phyloP scores from a whole-genome alignment of 2,797 vertebrate species.

The Chaetophractus vellerosus region DNA sequence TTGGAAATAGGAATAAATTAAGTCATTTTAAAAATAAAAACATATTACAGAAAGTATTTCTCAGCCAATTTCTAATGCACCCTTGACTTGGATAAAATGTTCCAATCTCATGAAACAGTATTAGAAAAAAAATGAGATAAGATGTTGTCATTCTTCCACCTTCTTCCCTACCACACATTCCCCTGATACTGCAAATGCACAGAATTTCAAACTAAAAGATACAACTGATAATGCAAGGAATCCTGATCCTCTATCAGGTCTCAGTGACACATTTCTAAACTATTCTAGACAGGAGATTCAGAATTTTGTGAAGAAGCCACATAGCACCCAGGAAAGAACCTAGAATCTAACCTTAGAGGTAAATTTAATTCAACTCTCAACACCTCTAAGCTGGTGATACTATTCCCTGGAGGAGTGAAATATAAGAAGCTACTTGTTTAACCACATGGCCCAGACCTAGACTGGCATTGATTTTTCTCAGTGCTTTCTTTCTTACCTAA shows the following conservation, averaged over 20 bases:
- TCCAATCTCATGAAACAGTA: neutral
- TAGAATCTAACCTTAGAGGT: neutral
- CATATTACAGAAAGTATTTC: neutral
- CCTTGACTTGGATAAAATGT: conserved; percentile 27
- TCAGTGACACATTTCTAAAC: neutral
- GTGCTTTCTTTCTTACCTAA: conserved; percentile 47
- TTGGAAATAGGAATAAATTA: conserved; percentile 26
- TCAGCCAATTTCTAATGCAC: conserved; percentile 38
- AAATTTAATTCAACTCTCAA: neutral
- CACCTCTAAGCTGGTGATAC: neutral
- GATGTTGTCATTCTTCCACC: neutral
- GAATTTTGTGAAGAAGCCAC: neutral
- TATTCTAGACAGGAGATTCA: neutral
- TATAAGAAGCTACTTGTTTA: neutral
- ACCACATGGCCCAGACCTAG: neutral
- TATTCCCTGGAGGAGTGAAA: conserved; percentile 1
- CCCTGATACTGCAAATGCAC: neutral
- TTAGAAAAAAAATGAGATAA: neutral
- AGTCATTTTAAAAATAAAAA: too few relatives aligned
- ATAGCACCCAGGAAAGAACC: neutral
- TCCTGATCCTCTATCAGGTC: neutral
- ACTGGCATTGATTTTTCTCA: conserved; percentile 20
- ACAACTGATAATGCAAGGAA: conserved; percentile 15
- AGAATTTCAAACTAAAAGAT: conserved; percentile 9
- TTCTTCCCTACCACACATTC: neutral